Evolutionary conservation across 1,140 invertebrate species (phyloP).

Genomic region (Theocolax elegans): DNA sequence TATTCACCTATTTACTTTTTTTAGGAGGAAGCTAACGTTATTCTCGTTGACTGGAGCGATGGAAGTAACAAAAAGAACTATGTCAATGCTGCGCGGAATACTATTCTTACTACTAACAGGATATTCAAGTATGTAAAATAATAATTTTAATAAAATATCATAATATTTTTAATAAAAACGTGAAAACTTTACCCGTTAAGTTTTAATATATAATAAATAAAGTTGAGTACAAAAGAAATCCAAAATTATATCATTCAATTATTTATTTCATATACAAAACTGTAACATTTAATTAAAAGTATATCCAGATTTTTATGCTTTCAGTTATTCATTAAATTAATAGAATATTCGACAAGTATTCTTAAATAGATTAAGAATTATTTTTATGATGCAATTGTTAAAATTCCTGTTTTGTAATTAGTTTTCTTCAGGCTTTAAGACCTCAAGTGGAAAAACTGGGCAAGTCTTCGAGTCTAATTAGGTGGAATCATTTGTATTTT

Average conservation of each 20-base stretch:
- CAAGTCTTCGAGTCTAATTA: neutral
- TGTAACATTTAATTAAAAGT: too few species aligned
- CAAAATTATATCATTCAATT: too few species aligned
- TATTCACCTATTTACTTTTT: conserved; percentile 12
- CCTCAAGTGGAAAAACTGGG: neutral
- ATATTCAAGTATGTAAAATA: conserved; percentile 23
- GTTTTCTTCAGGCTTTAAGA: conserved; percentile 17
- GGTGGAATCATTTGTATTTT: conserved; percentile 31
- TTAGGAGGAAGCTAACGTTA: conserved; percentile 29
- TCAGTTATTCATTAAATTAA: too few species aligned
- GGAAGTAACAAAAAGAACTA: conserved; percentile 26
- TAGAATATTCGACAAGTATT: too few species aligned
- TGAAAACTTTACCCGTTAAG: too few species aligned
- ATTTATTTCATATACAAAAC: too few species aligned
- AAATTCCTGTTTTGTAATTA: neutral
- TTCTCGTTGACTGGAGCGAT: conserved; percentile 34
- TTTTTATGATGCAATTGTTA: too few species aligned
- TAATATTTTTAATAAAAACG: too few species aligned
- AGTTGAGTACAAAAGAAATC: too few species aligned
- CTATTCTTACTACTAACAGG: neutral
- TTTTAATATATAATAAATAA: too few species aligned
- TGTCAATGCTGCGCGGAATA: conserved; percentile 35
- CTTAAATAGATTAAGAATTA: too few species aligned
- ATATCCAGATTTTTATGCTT: too few species aligned
- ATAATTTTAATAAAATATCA: neutral